Evolutionary conservation across 2,888 invertebrate species (phyloP).

Genomic region (Gryllus longicercus): DNA sequence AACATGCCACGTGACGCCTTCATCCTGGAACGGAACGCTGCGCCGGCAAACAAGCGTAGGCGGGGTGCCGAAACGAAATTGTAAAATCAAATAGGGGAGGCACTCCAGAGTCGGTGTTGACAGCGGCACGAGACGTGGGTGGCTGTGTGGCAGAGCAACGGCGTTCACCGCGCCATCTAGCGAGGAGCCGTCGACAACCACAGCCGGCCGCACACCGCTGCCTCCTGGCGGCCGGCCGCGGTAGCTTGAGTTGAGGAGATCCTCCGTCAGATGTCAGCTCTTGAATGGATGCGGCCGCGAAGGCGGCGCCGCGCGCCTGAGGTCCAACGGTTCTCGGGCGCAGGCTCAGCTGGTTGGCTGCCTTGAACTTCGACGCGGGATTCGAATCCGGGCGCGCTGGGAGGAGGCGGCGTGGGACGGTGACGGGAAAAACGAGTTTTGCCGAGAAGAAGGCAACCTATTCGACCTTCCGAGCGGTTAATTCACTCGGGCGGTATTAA

Average conservation of each 20-base stretch:
- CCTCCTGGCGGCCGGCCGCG: background rate
- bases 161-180: too few species aligned
- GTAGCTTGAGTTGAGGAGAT: background rate
- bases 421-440: background rate
- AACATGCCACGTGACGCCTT: too few species aligned
- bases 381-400: background rate
- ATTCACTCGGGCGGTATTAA: too few species aligned
- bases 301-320: background rate
- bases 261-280: background rate
- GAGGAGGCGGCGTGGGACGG: background rate
- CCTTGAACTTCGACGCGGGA: constrained; percentile 1
- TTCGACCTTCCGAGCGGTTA: background rate
- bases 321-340: background rate
- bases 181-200: too few species aligned
- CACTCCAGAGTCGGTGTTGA: too few species aligned
- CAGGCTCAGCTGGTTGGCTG: constrained; percentile 7
- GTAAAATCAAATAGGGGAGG: too few species aligned
- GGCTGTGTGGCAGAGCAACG: too few species aligned
- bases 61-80: too few species aligned
- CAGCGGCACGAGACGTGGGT: too few species aligned
- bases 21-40: too few species aligned
- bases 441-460: background rate
- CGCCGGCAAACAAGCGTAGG: too few species aligned
- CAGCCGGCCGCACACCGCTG: background rate
- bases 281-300: background rate